Evolutionary conservation across 2,113 vertebrate species (phyloP).

Genomic region (Urocynchramus pylzowi): DNA sequence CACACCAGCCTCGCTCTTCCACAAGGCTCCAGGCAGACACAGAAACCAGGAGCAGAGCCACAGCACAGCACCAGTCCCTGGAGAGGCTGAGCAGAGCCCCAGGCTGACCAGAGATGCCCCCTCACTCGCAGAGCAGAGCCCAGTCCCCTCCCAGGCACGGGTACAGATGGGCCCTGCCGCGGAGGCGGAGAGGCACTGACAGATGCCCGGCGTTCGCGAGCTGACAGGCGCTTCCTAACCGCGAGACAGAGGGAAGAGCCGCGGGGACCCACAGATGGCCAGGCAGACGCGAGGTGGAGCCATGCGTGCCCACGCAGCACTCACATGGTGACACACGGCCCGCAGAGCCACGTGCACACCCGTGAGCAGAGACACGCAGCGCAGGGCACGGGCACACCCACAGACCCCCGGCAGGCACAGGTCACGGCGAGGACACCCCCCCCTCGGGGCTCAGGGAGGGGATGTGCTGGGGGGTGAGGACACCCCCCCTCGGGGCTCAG

Average conservation of each 20-base stretch:
- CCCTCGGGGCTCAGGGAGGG: accelerated
- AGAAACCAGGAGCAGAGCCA: not conserved
- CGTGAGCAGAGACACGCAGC: accelerated
- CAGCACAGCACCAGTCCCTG: not conserved
- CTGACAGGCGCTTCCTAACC: not conserved
- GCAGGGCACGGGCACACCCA: not conserved
- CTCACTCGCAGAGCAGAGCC: not conserved
- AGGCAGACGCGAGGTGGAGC: not conserved
- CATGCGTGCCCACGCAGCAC: not conserved
- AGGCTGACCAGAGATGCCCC: not conserved
- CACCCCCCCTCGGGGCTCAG: accelerated
- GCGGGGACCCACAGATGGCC: slow-evolving; percentile 23
- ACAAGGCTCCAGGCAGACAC: not conserved
- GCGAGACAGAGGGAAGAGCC: slow-evolving; percentile 15
- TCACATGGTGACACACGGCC: not conserved
- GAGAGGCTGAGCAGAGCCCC: not conserved
- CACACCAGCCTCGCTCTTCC: not conserved
- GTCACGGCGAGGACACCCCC: not conserved
- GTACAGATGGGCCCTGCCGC: not conserved
- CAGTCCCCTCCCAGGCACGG: not conserved
- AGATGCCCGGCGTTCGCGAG: not conserved
- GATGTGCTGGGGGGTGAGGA: accelerated
- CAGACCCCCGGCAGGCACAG: not conserved
- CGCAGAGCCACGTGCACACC: not conserved
- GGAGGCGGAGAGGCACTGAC: not conserved